Conservation (phyloP, 2,888 invertebrate genomes). For the Scaptomyza cyrtandrae region DNA sequence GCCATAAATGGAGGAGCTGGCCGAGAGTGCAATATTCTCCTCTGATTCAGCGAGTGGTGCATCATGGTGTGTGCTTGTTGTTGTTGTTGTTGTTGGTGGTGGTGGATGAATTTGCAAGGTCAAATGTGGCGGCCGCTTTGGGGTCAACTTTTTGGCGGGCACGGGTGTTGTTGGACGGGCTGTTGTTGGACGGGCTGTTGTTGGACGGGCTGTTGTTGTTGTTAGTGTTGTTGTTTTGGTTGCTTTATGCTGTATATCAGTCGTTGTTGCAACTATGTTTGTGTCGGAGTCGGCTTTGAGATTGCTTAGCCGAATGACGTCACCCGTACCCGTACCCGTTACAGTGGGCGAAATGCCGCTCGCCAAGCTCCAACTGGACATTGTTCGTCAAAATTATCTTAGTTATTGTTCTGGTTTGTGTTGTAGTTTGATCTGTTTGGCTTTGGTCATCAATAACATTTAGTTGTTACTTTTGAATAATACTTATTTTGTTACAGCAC, state of each 20-base stretch:
- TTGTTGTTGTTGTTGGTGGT: constrained; percentile 22
- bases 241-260: constrained; percentile 13
- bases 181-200: constrained; percentile 50
- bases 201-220: constrained; percentile 58
- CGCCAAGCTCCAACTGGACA: constrained; percentile 75
- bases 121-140: constrained; percentile 62
- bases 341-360: constrained; percentile 67
- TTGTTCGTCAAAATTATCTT: constrained; percentile 22
- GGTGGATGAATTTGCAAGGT: constrained; percentile 52
- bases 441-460: constrained; percentile 33
- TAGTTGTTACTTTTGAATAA: constrained; percentile 23
- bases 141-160: constrained; percentile 54
- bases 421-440: constrained; percentile 7
- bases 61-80: constrained; percentile 14
- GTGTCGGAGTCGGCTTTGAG: constrained; percentile 52
- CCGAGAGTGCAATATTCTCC: constrained; percentile 49
- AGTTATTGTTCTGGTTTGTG: constrained; percentile 1
- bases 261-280: constrained; percentile 30
- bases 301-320: constrained; percentile 58
- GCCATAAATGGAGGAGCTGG: constrained; percentile 53
- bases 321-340: constrained; percentile 45
- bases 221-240: constrained; percentile 12
- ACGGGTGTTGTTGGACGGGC: constrained; percentile 66
- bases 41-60: constrained; percentile 53
- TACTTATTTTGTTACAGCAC: constrained; percentile 5